Percentiles rank a stretch among this genome's conserved stretches.
Conservation (phyloP, 1,140 invertebrate species). For the Hyposmocoma kahamanoa region DNA sequence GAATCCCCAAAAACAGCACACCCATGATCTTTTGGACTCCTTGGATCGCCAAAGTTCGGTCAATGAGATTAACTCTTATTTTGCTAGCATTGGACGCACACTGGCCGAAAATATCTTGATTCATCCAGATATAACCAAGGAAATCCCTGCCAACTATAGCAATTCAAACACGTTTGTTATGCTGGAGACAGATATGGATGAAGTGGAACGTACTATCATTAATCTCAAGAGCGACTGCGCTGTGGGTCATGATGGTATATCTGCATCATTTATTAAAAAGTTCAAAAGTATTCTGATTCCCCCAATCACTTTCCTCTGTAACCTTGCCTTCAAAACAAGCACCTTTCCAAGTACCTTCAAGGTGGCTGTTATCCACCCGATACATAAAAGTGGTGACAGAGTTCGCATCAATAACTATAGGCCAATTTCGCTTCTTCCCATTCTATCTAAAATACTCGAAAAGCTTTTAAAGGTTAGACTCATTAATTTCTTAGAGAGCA, state of each 20-base stretch:
- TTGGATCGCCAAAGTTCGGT: background rate
- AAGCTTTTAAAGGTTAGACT: conserved; percentile 7
- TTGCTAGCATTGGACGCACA: conserved; percentile 4
- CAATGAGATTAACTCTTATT: conserved; percentile 7
- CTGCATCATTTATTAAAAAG: background rate
- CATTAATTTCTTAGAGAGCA: conserved; percentile 2
- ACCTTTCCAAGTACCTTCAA: conserved; percentile 4
- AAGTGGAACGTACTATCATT: background rate
- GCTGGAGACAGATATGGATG: background rate
- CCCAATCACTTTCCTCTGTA: background rate
- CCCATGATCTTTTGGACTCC: background rate
- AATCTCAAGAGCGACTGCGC: conserved; percentile 2
- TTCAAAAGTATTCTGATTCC: background rate
- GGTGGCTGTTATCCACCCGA: conserved; percentile 3
- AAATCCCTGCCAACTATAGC: background rate
- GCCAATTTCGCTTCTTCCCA: conserved; percentile 4
- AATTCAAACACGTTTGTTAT: background rate
- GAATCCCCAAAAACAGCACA: background rate
- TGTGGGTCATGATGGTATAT: background rate
- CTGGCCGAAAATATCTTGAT: background rate
- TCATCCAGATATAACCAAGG: background rate
- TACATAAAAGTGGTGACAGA: conserved; percentile 7
- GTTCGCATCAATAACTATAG: conserved; percentile 2
- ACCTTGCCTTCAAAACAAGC: background rate
- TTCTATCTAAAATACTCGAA: conserved; percentile 10